Conservation (phyloP, 2,888 invertebrate genomes). For the Cheilosia grossa region DNA sequence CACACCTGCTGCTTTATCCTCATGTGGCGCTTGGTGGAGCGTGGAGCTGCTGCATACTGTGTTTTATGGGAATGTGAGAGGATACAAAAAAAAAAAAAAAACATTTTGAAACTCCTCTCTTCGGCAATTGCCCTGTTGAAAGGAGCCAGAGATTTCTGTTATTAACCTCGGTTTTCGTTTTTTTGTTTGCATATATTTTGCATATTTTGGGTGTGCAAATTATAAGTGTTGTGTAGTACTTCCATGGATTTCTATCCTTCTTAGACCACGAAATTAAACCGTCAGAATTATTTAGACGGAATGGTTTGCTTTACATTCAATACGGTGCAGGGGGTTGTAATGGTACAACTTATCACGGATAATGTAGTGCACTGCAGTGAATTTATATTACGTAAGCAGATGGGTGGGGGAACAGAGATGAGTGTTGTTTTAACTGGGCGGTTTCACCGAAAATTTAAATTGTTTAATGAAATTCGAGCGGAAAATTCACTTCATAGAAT, state of each 20-base stretch:
- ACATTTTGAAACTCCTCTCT: no score
- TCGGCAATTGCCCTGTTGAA: constrained; percentile 27
- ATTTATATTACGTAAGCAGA: constrained; percentile 1
- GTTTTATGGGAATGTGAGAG: constrained; percentile 31
- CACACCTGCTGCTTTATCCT: constrained; percentile 21
- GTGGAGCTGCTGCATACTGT: neutral
- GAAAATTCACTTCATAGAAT: constrained; percentile 3
- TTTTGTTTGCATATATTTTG: neutral
- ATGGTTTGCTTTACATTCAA: constrained; percentile 13
- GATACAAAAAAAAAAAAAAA: constrained; percentile 18
- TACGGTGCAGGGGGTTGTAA: neutral
- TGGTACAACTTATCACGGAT: constrained; percentile 1
- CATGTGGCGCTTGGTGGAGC: neutral
- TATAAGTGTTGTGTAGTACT: neutral
- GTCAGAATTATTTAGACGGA: constrained; percentile 8
- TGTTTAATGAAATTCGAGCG: neutral
- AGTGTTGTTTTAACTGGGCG: neutral
- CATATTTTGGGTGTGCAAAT: neutral
- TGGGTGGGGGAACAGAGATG: neutral
- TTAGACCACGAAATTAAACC: neutral
- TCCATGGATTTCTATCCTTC: neutral
- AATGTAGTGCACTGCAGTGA: constrained; percentile 5
- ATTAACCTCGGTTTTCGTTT: neutral
- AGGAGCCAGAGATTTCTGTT: neutral
- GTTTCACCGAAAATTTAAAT: neutral